Base-by-base conservation (phyloP, 2,113 vertebrate genomes). In the Erythrocercus mccallii region DNA sequence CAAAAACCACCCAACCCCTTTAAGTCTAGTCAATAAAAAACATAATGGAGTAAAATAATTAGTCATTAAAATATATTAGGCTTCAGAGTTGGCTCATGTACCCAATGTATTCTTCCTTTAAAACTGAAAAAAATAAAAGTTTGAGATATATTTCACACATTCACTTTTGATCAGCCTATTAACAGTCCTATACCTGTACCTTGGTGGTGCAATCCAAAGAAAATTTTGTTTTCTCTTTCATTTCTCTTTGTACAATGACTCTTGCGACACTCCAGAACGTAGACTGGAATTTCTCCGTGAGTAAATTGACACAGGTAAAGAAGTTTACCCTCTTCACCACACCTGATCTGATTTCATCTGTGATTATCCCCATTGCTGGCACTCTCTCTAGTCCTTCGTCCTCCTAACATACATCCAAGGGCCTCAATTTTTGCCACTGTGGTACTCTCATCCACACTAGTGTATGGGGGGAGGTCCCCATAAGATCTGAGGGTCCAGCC, bases 1-100 rank as follows among this genome's bases (percentile, higher is more conserved):
- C 8, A 38, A 20, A 42, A 54, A 54, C 2, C 24, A n/a, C 11
- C 11, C 21, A 62, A 40, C 0, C 0, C 0, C 2, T 35, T 22
- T 51, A 68, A 78, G 53, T 35, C 8, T 48, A 53, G 51, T 4
- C 3, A 35, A 50, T 20, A 47, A 56, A 57, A 44, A 60, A 3
- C 6, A 9, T 7, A 64, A 44, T 15, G 40, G 2, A 51, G 12
- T 35, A 54, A 74, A 73, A 54, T 5, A 78, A n/a, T 35, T 11
- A 33, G 8, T 35, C 2, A 25, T 40, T 86, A 72, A 74, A 62
- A 44, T 56, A 73, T 20, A 1, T n/a, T 35, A 33, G 4, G 6
- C 6, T 77, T 86, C 57, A 38, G 24, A 50, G 14, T 6, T 71
- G 27, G 17, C 87, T 7, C 9, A 33, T 15, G 5, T 33, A n/a